Percentiles rank a stretch among this genome's conserved stretches.
These are phyloP conservation scores for Theropithecus gelada DNA, from an alignment of 2,113 vertebrate species.

Conservation along the genomic window DNA sequence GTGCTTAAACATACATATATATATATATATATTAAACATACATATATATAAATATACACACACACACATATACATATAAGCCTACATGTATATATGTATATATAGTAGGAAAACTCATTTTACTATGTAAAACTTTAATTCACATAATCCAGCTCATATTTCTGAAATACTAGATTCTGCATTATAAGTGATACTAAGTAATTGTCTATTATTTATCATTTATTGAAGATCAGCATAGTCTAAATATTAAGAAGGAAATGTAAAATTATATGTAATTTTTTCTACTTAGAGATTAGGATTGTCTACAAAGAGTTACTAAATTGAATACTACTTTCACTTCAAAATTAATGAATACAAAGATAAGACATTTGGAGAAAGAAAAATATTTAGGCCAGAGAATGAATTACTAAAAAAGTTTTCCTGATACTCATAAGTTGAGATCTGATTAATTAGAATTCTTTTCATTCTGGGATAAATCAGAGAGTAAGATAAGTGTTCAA, in stretches of 20 bases:
- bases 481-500: background rate
- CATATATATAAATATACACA: background rate
- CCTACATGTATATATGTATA: too few relatives aligned
- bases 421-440: background rate
- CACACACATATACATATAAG: too few relatives aligned
- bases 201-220: background rate
- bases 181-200: background rate
- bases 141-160: background rate
- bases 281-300: background rate
- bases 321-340: background rate
- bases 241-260: background rate
- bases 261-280: background rate
- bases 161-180: background rate
- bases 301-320: background rate
- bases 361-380: background rate
- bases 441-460: background rate
- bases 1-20: background rate
- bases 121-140: slow-evolving; percentile 28
- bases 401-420: background rate
- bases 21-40: background rate
- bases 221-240: background rate
- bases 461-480: background rate
- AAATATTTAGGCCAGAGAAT: background rate
- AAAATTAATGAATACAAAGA: background rate
- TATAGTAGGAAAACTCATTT: background rate